Base-by-base conservation (phyloP, 1,140 invertebrate genomes). In the Tyrophagus putrescentiae region DNA sequence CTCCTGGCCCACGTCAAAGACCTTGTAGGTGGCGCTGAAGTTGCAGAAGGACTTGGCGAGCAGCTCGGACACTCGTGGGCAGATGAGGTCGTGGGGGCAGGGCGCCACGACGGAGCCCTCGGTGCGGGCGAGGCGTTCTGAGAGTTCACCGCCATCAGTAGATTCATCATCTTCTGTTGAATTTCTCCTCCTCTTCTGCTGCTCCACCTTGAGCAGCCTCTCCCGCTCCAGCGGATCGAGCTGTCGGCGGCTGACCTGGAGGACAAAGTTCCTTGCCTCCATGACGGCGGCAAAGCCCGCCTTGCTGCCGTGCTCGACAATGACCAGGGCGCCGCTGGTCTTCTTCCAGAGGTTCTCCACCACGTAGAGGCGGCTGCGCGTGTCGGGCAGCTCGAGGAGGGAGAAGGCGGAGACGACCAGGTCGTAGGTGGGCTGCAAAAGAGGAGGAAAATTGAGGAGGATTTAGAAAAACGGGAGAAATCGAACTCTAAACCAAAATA, bases 291-390 rank as follows among this genome's bases (percentile, higher is more conserved):
- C 56, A 62, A 84, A 92, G 6, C 88, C 89, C 41, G 81, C 78
- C 65, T 79, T 82, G 0, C 81, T 83, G 5, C 91, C 91, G 65
- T 83, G 76, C 73, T 95, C 90, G 13, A 90, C 78, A 36, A 95
- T 73, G 33, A 95, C 77, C 64, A 94, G 72, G 70, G 85, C 88
- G 16, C 82, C 77, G 61, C 80, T 75, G 11, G 87, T 89, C 75
- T 88, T 92, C 39, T 79, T 79, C 89, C 90, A 94, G 16, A 93
- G 73, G 68, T 82, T 85, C 21, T 82, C 72, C 61, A 92, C 70
- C 0, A 78, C 77, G 67, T 86, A 77, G 21, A 88, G 69, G 54
- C 90, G 76, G 33, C 72, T 74, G 67, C 80, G 73, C 56, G 75
- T 70, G 60, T 76, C 77, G 5, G 82, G 81, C 53, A 91, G 70